Conservation (phyloP, 92 coral and sea anemone species). For the Epizoanthus illoricatus region DNA sequence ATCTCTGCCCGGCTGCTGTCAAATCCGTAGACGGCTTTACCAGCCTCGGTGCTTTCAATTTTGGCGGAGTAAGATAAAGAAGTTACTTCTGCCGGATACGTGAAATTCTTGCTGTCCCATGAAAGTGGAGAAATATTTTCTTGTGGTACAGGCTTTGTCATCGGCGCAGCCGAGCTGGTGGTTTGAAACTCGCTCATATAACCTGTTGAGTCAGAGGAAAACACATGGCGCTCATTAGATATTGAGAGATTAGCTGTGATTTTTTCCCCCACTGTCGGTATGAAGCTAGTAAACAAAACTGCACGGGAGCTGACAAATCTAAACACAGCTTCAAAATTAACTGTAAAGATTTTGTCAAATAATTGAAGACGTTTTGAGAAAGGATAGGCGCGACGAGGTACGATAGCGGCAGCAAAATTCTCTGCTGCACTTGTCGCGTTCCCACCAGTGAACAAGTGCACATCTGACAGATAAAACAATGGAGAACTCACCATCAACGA, state of each 20-base stretch:
- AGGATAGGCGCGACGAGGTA: background rate
- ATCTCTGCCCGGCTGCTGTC: constrained; percentile 38
- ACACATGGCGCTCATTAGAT: constrained; percentile 69
- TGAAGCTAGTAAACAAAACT: background rate
- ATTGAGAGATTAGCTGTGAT: constrained; percentile 46
- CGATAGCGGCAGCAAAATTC: constrained; percentile 2
- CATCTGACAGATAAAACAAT: background rate
- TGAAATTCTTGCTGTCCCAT: constrained; percentile 62
- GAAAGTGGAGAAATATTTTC: constrained; percentile 51
- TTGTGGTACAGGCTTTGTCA: constrained; percentile 37
- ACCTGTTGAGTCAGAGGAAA: constrained; percentile 71
- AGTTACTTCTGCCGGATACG: constrained; percentile 88
- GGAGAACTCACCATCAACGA: background rate
- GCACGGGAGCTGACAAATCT: constrained; percentile 8
- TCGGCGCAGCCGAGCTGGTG: constrained; percentile 44
- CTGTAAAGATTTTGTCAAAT: background rate
- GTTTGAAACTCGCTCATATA: constrained; percentile 51
- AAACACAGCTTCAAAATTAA: constrained; percentile 12
- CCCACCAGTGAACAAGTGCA: constrained; percentile 31
- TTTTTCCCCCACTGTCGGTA: constrained; percentile 25
- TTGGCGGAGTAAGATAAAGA: constrained; percentile 49
- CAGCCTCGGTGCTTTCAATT: constrained; percentile 31
- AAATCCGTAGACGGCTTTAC: constrained; percentile 28
- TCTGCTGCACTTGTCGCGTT: constrained; percentile 16
- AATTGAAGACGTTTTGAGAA: background rate